These are phyloP conservation scores for Papilio polytes DNA, from an alignment of 1,140 invertebrate genomes.

Conservation along the genomic window DNA sequence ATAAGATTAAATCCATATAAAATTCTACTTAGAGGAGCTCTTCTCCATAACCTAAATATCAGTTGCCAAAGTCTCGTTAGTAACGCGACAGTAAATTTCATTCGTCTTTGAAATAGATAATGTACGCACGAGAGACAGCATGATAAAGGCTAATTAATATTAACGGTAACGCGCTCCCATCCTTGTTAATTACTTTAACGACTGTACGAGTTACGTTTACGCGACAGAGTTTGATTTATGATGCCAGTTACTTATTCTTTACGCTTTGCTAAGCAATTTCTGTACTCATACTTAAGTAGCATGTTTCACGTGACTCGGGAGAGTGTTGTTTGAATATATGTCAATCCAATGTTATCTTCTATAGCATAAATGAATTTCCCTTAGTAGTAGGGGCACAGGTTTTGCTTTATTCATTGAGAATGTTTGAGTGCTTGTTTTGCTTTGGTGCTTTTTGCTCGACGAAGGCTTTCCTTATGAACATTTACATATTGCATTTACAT, in stretches of 20 bases:
- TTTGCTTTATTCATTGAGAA: too few species aligned
- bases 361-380: too few species aligned
- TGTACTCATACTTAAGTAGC: constrained; percentile 36
- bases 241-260: constrained; percentile 50
- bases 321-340: too few species aligned
- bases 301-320: background rate
- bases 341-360: too few species aligned
- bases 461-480: too few species aligned
- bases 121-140: constrained; percentile 6
- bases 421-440: too few species aligned
- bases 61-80: background rate
- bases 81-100: background rate
- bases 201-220: constrained; percentile 47
- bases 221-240: constrained; percentile 53
- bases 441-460: too few species aligned
- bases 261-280: constrained; percentile 45
- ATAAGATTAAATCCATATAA: background rate
- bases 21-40: background rate
- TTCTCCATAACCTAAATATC: background rate
- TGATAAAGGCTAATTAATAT: constrained; percentile 40
- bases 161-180: constrained; percentile 47
- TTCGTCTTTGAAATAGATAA: constrained; percentile 16
- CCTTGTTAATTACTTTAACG: constrained; percentile 53
- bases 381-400: too few species aligned
- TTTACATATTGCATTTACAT: too few species aligned